These are phyloP conservation scores for Ceramica pisi DNA, from an alignment of 2,888 invertebrate genomes.

Conservation along the genomic window DNA sequence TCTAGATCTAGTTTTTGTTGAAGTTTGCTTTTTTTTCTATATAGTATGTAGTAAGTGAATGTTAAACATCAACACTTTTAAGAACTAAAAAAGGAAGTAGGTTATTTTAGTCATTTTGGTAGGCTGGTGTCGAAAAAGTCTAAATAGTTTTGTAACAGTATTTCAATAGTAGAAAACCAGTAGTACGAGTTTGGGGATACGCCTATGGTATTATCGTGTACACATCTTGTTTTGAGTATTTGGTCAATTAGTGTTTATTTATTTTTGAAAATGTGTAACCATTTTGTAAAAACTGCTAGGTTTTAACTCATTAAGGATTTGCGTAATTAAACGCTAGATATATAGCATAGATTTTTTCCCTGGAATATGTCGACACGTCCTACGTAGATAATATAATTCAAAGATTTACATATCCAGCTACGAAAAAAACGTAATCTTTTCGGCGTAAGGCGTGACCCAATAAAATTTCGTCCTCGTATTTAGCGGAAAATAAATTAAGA, in stretches of 20 bases:
- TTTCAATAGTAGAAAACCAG: not conserved
- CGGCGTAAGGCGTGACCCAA: conserved; percentile 58
- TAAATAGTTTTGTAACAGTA: not conserved
- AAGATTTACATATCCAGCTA: conserved; percentile 53
- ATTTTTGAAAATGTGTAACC: no score
- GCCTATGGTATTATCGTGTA: not conserved
- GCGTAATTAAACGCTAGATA: not conserved
- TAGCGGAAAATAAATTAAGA: conserved; percentile 63
- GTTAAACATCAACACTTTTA: conserved; percentile 1
- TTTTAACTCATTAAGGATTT: not conserved
- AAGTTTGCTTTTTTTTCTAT: not conserved
- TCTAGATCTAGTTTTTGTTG: conserved; percentile 8
- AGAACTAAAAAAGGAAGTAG: not conserved
- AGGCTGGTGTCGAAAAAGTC: no score
- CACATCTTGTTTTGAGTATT: not conserved
- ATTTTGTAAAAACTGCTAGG: not conserved
- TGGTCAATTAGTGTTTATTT: not conserved
- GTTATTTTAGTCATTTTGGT: not conserved
- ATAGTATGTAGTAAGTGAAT: not conserved
- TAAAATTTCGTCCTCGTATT: conserved; percentile 55
- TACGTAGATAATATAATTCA: conserved; percentile 39
- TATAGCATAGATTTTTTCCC: not conserved
- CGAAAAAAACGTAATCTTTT: conserved; percentile 51
- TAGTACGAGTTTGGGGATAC: not conserved
- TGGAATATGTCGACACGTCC: conserved; percentile 21